phyloP scores from a whole-genome alignment of 1,140 invertebrate genomes.

The Maconellicoccus hirsutus region DNA sequence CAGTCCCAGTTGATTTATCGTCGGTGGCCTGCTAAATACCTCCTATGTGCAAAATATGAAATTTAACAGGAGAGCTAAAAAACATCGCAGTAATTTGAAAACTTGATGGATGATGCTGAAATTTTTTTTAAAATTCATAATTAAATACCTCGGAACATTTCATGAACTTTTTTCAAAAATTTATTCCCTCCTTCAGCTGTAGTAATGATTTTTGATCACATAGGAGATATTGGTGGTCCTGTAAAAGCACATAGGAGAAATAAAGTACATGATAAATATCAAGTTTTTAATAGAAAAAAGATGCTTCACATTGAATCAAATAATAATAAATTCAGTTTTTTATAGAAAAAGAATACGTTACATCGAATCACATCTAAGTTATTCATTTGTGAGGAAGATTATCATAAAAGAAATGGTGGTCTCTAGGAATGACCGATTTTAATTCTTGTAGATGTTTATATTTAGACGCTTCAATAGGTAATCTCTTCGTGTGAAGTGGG shows the following conservation, averaged over 20 bases:
- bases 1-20: not conserved
- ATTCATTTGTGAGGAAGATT: constrained; percentile 17
- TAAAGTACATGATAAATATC: not conserved
- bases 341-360: too few relatives aligned
- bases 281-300: not conserved
- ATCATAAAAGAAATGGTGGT: constrained; percentile 26
- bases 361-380: constrained; percentile 24
- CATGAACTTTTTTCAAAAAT: not conserved
- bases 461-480: constrained; percentile 23
- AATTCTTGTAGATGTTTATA: constrained; percentile 25
- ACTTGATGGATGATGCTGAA: not conserved
- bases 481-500: not conserved
- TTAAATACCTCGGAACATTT: not conserved
- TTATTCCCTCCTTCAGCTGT: not conserved
- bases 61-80: not conserved
- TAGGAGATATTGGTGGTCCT: not conserved
- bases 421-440: constrained; percentile 23
- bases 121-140: not conserved
- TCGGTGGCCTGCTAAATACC: not conserved
- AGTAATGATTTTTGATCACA: not conserved
- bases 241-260: not conserved
- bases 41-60: not conserved
- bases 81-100: constrained; percentile 1
- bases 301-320: not conserved
- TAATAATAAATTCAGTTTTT: not conserved